These are phyloP conservation scores for Reinhardtius hippoglossoides DNA, from an alignment of 2,113 vertebrate genomes.

Conservation along the genomic window DNA sequence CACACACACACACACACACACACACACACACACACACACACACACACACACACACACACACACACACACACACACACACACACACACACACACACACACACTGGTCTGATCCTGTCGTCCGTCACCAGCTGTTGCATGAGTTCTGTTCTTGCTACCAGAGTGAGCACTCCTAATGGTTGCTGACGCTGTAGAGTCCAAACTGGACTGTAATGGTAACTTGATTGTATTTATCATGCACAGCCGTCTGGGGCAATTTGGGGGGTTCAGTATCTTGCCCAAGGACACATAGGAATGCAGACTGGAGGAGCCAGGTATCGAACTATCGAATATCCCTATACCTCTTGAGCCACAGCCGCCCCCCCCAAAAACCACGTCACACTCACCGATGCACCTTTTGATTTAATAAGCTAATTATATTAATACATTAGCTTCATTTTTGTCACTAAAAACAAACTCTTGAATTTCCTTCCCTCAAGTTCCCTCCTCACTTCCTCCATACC, in stretches of 20 bases:
- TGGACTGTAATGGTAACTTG: too few relatives aligned
- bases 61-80: background rate
- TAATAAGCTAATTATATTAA: background rate
- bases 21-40: background rate
- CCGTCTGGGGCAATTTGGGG: too few relatives aligned
- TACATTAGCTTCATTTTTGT: background rate
- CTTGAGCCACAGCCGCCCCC: background rate
- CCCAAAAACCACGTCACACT: background rate
- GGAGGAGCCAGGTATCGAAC: too few relatives aligned
- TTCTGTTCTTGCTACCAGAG: background rate
- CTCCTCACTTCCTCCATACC: background rate
- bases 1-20: background rate
- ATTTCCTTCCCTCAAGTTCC: background rate
- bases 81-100: background rate
- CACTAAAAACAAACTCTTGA: background rate
- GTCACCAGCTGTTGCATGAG: conserved; percentile 6
- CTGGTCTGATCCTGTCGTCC: background rate
- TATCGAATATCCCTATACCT: too few relatives aligned
- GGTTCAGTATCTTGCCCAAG: too few relatives aligned
- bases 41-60: rapidly evolving
- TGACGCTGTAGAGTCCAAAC: background rate
- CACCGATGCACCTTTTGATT: too few relatives aligned
- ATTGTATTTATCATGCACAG: too few relatives aligned
- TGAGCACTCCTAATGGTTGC: background rate
- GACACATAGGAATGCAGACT: too few relatives aligned